Percentiles rank a stretch among this genome's conserved stretches.
phyloP scores from a whole-genome alignment of 2,113 vertebrate genomes.

The Capreolus pygargus region DNA sequence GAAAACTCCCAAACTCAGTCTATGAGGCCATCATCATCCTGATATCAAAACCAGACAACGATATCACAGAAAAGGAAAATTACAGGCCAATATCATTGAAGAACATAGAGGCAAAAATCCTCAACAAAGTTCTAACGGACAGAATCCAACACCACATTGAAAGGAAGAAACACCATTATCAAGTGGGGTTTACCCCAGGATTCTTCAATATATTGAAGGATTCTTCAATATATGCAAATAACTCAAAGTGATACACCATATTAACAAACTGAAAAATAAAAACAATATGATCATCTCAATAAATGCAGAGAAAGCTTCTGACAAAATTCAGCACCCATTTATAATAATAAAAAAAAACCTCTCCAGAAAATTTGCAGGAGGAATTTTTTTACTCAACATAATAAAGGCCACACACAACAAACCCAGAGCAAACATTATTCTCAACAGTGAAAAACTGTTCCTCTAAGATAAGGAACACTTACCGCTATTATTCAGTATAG shows the following conservation, averaged over 20 bases:
- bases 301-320: not conserved
- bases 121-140: not conserved
- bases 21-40: not conserved
- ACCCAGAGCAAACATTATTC: not conserved
- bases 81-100: not conserved
- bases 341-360: not conserved
- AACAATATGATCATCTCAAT: not conserved
- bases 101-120: not conserved
- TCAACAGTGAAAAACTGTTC: not conserved
- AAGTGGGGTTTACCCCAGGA: not conserved
- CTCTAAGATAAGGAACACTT: not conserved
- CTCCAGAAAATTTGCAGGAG: not conserved
- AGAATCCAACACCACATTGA: not conserved
- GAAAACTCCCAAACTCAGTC: not conserved
- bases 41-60: not conserved
- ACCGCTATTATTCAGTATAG: not conserved
- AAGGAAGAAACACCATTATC: not conserved
- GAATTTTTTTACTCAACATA: not conserved
- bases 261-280: not conserved
- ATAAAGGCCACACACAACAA: not conserved
- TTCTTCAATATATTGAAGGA: not conserved
- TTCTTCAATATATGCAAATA: not conserved
- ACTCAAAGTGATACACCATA: not conserved
- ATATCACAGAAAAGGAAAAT: not conserved
- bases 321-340: not conserved